These are phyloP conservation scores for Xenops minutus DNA, from an alignment of 2,797 vertebrate genomes.

Conservation along the genomic window DNA sequence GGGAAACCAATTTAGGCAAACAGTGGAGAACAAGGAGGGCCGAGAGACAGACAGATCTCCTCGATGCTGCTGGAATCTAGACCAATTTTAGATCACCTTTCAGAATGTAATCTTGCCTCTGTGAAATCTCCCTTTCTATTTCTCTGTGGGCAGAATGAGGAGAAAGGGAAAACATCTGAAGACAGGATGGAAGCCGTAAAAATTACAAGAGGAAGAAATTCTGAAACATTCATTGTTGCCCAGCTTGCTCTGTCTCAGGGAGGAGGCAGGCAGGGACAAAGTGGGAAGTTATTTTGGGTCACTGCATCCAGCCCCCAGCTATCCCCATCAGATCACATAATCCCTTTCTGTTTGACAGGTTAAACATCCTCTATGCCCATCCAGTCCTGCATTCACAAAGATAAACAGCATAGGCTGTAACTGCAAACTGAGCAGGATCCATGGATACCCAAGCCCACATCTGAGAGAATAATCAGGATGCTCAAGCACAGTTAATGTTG, in stretches of 20 bases:
- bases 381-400: not conserved
- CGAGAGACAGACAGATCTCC: not conserved
- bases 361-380: not conserved
- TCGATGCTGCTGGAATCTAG: not conserved
- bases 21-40: not conserved
- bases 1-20: not conserved
- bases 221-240: not conserved
- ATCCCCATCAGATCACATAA: not conserved
- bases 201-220: not conserved
- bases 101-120: not conserved
- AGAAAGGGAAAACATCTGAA: not conserved
- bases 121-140: not conserved
- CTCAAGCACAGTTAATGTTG: not conserved
- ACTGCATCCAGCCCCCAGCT: not conserved
- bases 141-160: not conserved
- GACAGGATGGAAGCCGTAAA: not conserved
- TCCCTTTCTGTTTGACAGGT: not conserved
- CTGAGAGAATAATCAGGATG: not conserved
- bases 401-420: not conserved
- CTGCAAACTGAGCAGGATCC: not conserved
- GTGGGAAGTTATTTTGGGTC: not conserved
- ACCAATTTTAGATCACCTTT: not conserved
- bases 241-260: not conserved
- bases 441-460: not conserved
- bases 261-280: rapidly evolving